Base-by-base conservation (phyloP, 2,888 invertebrate species). In the Cyrtodaria siliqua region DNA sequence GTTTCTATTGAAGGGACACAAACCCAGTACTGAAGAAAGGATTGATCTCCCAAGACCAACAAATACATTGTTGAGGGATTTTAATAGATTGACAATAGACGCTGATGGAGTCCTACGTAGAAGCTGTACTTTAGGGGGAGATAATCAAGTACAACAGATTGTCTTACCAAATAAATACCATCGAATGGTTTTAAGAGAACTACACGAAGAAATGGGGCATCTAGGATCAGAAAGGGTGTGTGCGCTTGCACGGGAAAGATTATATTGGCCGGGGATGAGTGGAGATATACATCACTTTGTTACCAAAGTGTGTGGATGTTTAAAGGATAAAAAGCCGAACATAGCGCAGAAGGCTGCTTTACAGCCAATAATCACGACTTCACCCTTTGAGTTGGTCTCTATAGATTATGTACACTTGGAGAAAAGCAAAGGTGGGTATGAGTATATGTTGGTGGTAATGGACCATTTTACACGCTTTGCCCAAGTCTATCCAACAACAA, bases 401-500 rank as follows among this genome's bases (percentile, higher is more conserved):
- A 66, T 23, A 29, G 66, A 56, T 47, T 66, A 56, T 49, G 24
- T 66, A n/a, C 55, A 2, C 26, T 44, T 66, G 8, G 66, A 66
- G 20, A 2, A n/a, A 26, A 47, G 47, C 44, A 42, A 38, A 47
- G 56, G 56, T 27, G 66, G 66, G 18, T 42, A 47, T 29, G 20
- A 27, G 18, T 47, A 66, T 49, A 38, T 62, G 3, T 20, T 62
- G 33, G 52, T 62, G 9, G 38, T 62, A 2, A 64, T 42, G 6
- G 59, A 67, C 26, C 67, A 57, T 18, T 67, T 67, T 52, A 59
- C 59, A 16, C 49, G 59, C 14, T 67, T 20, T 38, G 67, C 67
- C 16, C 14, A 40, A 23, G 67, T 59, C n/a, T 50, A 50, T 1
- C 59, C 67, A 6, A 50, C 50, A 2, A 49, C 38, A 59, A 67